Evolutionary conservation across 1,140 invertebrate species (phyloP).

Genomic region (Zaprionus capensis): DNA sequence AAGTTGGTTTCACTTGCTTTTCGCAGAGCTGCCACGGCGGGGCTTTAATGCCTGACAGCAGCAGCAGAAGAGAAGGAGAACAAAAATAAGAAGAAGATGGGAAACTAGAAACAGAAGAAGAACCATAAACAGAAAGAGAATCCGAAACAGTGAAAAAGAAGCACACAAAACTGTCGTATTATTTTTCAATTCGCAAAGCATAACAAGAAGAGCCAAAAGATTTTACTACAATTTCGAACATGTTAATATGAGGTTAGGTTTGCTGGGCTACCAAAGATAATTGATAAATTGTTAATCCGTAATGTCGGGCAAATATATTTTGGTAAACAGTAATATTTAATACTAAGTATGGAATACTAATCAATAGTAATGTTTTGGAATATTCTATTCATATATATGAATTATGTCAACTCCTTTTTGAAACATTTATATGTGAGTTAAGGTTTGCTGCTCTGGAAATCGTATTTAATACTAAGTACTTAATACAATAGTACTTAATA

Average conservation of each 20-base stretch:
- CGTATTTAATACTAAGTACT: too few species aligned
- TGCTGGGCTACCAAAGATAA: neutral
- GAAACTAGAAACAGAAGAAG: neutral
- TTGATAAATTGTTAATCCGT: too few species aligned
- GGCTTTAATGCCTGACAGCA: slow-evolving; percentile 11
- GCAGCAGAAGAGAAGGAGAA: neutral
- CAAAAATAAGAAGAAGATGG: neutral
- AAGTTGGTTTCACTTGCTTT: slow-evolving; percentile 26
- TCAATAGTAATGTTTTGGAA: too few species aligned
- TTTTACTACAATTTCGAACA: neutral
- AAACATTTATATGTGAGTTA: too few species aligned
- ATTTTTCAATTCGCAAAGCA: slow-evolving; percentile 10
- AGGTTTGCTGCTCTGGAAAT: too few species aligned
- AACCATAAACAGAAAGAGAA: neutral
- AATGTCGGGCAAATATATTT: too few species aligned
- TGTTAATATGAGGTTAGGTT: slow-evolving; percentile 33
- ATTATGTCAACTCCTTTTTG: too few species aligned
- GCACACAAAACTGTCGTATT: slow-evolving; percentile 2
- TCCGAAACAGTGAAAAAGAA: neutral
- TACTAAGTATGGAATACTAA: too few species aligned
- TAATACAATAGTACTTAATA: too few species aligned
- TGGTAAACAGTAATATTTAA: too few species aligned
- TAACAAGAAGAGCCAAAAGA: neutral
- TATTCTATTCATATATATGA: too few species aligned
- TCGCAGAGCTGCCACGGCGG: neutral